Conservation (phyloP, 2,113 vertebrate species). For the Tautogolabrus adspersus region DNA sequence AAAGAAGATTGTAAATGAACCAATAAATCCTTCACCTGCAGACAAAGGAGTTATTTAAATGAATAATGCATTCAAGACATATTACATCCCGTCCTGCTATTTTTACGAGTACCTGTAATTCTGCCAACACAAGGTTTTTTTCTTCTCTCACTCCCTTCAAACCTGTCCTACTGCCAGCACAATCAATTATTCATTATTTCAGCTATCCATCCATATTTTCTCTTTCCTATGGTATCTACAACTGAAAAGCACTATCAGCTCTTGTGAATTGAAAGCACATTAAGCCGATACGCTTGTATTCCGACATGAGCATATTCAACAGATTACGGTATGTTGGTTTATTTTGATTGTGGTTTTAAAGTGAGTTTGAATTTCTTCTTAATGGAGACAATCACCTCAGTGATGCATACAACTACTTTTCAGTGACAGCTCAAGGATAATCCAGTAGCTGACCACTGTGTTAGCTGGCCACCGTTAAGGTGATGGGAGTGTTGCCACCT, state of each 20-base stretch:
- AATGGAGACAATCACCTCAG: conserved; percentile 4
- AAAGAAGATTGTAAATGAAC: conserved; percentile 67
- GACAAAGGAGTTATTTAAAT: conserved; percentile 62
- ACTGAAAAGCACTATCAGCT: conserved; percentile 25
- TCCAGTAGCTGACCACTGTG: not conserved
- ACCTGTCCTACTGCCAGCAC: conserved; percentile 39
- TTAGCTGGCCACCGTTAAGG: conserved; percentile 2
- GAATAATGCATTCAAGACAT: conserved; percentile 72
- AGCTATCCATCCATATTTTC: conserved; percentile 39
- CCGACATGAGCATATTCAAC: conserved; percentile 16
- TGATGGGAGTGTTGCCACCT: not conserved
- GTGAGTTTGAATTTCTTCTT: conserved; percentile 10
- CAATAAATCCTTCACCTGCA: conserved; percentile 74
- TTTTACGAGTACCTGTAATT: conserved; percentile 70
- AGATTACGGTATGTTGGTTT: conserved; percentile 23
- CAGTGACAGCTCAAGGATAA: conserved; percentile 4
- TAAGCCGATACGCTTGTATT: too few species aligned
- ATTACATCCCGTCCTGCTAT: conserved; percentile 66
- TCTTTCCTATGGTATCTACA: conserved; percentile 36
- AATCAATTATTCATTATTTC: conserved; percentile 65
- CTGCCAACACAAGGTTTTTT: conserved; percentile 62
- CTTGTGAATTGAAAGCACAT: too few species aligned
- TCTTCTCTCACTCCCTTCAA: conserved; percentile 19
- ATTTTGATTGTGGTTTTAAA: conserved; percentile 23
- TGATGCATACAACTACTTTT: not conserved